A percentile compares a stretch with the other conserved stretches of the same genome.
Conservation (phyloP, 2,113 vertebrate genomes). For the Podiceps cristatus region DNA sequence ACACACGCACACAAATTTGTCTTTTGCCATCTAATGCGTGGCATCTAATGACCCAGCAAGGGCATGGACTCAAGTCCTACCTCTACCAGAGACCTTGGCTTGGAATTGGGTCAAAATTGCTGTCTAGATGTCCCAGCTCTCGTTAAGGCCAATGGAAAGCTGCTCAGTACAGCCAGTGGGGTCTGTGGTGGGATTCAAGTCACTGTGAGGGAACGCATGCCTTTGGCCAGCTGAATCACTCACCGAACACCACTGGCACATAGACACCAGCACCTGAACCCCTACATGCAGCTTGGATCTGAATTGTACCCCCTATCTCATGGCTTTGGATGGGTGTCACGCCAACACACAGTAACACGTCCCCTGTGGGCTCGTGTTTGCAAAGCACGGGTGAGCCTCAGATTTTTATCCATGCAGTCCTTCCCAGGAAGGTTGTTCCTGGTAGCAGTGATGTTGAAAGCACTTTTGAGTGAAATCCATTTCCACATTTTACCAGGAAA, state of each 20-base stretch:
- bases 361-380: neutral
- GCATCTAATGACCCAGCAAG: neutral
- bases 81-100: neutral
- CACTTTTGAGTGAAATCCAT: neutral
- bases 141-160: neutral
- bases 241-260: too few species aligned
- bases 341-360: neutral
- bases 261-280: neutral
- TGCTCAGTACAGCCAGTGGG: neutral
- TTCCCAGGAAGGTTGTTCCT: neutral
- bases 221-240: neutral
- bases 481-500: neutral
- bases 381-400: accelerated
- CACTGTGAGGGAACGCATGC: neutral
- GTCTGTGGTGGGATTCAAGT: neutral
- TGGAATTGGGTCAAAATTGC: neutral
- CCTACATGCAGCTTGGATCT: neutral
- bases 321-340: neutral
- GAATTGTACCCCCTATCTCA: neutral
- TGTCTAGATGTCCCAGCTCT: neutral
- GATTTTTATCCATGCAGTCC: neutral
- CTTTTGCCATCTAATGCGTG: neutral
- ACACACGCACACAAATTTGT: neutral
- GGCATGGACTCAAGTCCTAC: neutral
- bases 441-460: neutral